A percentile compares a stretch with the other conserved stretches of the same genome.
These are phyloP conservation scores for Phaethon lepturus DNA, from an alignment of 2,113 vertebrate species.

Conservation along the genomic window DNA sequence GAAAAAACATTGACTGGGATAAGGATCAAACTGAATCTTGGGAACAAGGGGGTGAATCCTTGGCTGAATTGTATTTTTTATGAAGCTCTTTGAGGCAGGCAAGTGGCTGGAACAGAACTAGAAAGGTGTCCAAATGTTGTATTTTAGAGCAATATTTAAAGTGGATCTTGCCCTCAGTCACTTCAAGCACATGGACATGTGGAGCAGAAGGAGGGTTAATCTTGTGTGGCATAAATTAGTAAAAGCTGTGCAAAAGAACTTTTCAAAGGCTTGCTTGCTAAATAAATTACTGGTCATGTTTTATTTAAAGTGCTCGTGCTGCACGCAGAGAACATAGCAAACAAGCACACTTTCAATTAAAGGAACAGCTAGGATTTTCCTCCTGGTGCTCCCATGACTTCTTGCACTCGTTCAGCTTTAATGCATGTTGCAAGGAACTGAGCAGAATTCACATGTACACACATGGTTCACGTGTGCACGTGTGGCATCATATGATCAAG, in stretches of 20 bases:
- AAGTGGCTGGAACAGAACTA: not conserved
- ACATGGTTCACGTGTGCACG: fast-evolving
- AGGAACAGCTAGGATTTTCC: conserved; percentile 37
- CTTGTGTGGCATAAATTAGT: not conserved
- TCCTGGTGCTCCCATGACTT: not conserved
- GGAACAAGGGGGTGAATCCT: not conserved
- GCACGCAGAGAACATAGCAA: conserved; percentile 48
- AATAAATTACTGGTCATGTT: conserved; percentile 80
- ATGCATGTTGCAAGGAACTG: fast-evolving
- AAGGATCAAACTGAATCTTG: not conserved
- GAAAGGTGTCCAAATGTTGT: not conserved
- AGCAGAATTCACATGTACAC: not conserved
- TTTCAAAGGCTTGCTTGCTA: conserved; percentile 69
- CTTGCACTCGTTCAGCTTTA: not conserved
- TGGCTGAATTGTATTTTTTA: not conserved
- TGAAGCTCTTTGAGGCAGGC: not conserved
- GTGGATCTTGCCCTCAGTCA: not conserved
- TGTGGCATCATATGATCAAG: fast-evolving
- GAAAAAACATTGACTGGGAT: not conserved
- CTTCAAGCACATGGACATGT: not conserved
- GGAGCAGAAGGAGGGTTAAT: conserved; percentile 31
- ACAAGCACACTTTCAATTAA: conserved; percentile 49
- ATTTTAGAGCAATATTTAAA: not conserved
- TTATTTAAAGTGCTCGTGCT: conserved; percentile 67
- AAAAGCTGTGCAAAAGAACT: conserved; percentile 25